Base-by-base conservation (phyloP, 2,888 invertebrate genomes). In the Lithophane leautieri region DNA sequence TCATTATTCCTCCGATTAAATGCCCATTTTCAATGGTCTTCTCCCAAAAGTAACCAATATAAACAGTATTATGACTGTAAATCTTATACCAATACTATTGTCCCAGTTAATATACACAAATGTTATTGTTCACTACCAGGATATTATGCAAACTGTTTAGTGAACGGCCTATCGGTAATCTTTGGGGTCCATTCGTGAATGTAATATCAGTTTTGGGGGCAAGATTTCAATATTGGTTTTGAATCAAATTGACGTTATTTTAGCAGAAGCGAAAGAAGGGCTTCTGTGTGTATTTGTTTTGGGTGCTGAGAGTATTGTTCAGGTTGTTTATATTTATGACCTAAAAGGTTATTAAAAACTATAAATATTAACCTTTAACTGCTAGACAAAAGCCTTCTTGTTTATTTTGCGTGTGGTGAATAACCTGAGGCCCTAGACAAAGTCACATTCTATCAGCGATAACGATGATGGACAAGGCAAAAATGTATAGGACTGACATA, bases 61-160 rank as follows among this genome's bases (percentile, higher is more conserved):
- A 40, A 50, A 61, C 47, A 34, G 1, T 58, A 66, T 62, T 61
- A 47, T 40, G 25, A 44, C 9, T 42, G 12, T 73, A 58, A 73
- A 79, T 47, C 73, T 25, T 42, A 34, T 47, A 40, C 12, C 56
- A 66, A 66, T 66, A 65, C 60, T 28, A 71, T 79, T 68, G 80
- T 74, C 14, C 65, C 44, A 47, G 81, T 70, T 80, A 76, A 72
- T 82, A 82, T 65, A 70, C 60, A 58, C 62, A 60, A 78, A 76
- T 75, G 65, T 78, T 79, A 84, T 82, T 82, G 78, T 85, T 77
- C 67, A 47, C 66, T 78, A 87, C 79, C 76, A 76, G 62, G 28
- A 56, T 54, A 86, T 86, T 86, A 86, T 88, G 86, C 82, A 86
- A 86, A 86, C 86, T 85, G 82, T 81, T 82, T 74, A 82, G 67